Evolutionary conservation across 2,113 vertebrate species (phyloP).

Genomic region (Melanostigma gelatinosum): DNA sequence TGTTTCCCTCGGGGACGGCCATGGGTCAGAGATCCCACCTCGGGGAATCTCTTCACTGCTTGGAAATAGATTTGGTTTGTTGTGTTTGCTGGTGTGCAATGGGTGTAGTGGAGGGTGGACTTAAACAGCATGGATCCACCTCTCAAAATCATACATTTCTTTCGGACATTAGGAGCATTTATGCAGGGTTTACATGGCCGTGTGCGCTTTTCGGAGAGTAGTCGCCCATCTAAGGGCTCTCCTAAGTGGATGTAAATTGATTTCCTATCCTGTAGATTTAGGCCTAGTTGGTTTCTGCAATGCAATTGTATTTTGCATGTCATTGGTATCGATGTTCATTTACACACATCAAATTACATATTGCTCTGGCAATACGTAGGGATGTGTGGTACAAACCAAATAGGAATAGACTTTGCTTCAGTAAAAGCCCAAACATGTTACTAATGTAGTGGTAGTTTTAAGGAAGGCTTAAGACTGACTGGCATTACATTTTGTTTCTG

Average conservation of each 20-base stretch:
- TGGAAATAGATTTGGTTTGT: constrained; percentile 51
- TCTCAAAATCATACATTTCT: not conserved
- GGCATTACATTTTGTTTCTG: not conserved
- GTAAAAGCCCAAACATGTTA: not conserved
- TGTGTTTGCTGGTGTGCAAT: constrained; percentile 21
- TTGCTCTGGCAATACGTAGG: too few relatives aligned
- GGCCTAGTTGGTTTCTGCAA: not conserved
- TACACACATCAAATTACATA: not conserved
- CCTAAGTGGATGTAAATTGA: not conserved
- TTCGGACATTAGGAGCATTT: not conserved
- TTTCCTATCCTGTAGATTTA: not conserved
- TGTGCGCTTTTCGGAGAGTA: not conserved
- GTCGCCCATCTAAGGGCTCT: not conserved
- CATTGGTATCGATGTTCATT: not conserved
- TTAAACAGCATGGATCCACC: not conserved
- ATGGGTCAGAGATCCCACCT: constrained; percentile 48
- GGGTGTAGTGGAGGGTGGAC: not conserved
- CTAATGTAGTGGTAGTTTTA: not conserved
- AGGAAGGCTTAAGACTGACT: not conserved
- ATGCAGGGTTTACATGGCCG: not conserved
- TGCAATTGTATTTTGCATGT: not conserved
- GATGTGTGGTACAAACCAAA: not conserved
- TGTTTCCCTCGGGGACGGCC: constrained; percentile 45
- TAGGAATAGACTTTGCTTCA: not conserved
- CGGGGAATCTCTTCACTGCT: constrained; percentile 54